Evolutionary conservation across 1,140 invertebrate genomes (phyloP), one percentile per base, ranked within the genome.

Genomic region (Ostrea edulis): DNA sequence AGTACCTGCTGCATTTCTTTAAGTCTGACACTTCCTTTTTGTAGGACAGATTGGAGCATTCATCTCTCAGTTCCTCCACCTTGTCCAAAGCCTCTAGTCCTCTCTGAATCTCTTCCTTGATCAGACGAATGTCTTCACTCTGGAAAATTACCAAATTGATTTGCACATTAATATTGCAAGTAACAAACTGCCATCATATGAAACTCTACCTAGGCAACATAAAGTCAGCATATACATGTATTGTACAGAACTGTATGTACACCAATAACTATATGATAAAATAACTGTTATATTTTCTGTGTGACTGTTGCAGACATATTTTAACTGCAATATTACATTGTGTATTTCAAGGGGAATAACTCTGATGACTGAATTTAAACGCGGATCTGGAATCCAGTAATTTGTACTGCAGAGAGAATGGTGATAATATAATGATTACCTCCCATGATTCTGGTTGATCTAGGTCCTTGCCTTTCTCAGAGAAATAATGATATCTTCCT

Each of bases 401-500:
- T 44, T 5, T 2, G 7, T 65, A 65, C 14, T 44, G 35, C 35
- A 44, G 35, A 44, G 35, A 44, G 35, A 44, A 44, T 2, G 35
- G 5, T 44, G 35, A 44, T 44, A 5, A 44, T 44, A 44, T 44
- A 44, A 44, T 44, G 44, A 87, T 87, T 89, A 95, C 94, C 93
- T 94, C 91, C 92, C 93, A 94, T 44, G 94, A 93, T 68, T 93
- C 91, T 20, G 94, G 93, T 84, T 93, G 92, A 17, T 93, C 92
- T 12, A 89, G 88, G 84, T 92, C 87, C 52, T 87, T 83, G n/a
- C 93, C 94, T 86, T 92, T 91, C 82, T 94, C 92, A 55, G 91
- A 93, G 90, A 93, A 95, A 86, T 94, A 94, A 91, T 95, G 95
- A 89, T 94, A 95, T 53, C 95, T 90, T 12, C 94, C 94, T 54